A percentile compares a stretch with the other conserved stretches of the same genome.
Evolutionary conservation across 2,888 invertebrate genomes (phyloP).

Genomic region (Acrobasis suavella): DNA sequence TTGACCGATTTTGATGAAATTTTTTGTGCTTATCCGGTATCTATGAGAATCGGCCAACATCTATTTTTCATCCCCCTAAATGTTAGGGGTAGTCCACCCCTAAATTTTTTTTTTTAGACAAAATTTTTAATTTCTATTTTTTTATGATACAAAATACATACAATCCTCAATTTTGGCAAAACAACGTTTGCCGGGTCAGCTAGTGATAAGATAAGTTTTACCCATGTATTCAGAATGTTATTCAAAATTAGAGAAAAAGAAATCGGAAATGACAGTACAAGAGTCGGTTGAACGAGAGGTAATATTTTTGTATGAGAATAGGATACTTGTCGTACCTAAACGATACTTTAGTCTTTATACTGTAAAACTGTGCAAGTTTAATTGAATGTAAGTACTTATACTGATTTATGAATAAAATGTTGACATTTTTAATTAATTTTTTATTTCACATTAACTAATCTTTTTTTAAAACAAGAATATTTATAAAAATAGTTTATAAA

Average conservation of each 20-base stretch:
- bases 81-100: too few relatives aligned
- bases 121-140: too few relatives aligned
- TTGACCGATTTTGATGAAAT: too few relatives aligned
- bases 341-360: conserved; percentile 60
- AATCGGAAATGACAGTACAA: conserved; percentile 51
- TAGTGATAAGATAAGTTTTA: neutral
- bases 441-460: conserved; percentile 29
- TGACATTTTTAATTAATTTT: conserved; percentile 62
- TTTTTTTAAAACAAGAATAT: too few relatives aligned
- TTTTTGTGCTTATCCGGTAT: too few relatives aligned
- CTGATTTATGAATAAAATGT: conserved; percentile 80
- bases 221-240: conserved; percentile 17
- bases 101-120: too few relatives aligned
- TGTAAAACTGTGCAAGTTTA: conserved; percentile 59
- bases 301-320: conserved; percentile 75
- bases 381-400: conserved; percentile 72
- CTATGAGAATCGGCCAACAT: too few relatives aligned
- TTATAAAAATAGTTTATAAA: too few relatives aligned
- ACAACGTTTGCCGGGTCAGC: too few relatives aligned
- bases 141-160: too few relatives aligned
- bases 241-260: conserved; percentile 11
- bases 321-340: conserved; percentile 51
- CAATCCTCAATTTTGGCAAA: too few relatives aligned
- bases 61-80: too few relatives aligned
- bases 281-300: conserved; percentile 55